These are phyloP conservation scores for Andrena chrysosceles DNA, from an alignment of 2,888 invertebrate species.

Conservation along the genomic window DNA sequence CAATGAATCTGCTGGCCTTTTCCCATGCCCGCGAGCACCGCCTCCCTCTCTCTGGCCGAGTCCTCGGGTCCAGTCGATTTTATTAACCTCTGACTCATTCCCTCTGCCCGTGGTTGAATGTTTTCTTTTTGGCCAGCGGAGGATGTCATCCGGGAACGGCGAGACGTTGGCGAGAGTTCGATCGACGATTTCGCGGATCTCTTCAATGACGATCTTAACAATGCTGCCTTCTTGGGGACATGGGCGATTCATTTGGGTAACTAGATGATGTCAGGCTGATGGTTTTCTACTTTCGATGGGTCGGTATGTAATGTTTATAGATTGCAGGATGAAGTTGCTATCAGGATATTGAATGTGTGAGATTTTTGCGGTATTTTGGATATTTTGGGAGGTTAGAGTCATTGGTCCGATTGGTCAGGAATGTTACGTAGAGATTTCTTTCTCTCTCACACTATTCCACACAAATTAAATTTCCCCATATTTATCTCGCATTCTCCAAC, in stretches of 20 bases:
- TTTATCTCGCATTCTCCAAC: too few relatives aligned
- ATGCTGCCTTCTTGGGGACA: background rate
- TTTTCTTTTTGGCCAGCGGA: slow-evolving; percentile 21
- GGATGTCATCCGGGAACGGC: slow-evolving; percentile 45
- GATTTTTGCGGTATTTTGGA: too few relatives aligned
- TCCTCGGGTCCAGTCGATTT: slow-evolving; percentile 70
- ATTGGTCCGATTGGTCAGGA: too few relatives aligned
- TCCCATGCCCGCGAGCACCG: slow-evolving; percentile 76
- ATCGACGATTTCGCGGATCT: background rate
- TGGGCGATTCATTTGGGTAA: background rate
- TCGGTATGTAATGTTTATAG: too few relatives aligned
- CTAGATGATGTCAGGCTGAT: background rate
- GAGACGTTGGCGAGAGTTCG: slow-evolving; percentile 8
- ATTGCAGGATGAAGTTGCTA: too few relatives aligned
- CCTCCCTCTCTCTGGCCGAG: slow-evolving; percentile 60
- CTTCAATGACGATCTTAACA: background rate
- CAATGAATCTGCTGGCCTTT: slow-evolving; percentile 83
- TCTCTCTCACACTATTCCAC: too few relatives aligned
- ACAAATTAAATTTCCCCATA: too few relatives aligned
- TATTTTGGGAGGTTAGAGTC: too few relatives aligned
- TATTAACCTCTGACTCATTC: slow-evolving; percentile 75
- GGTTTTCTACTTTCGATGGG: background rate
- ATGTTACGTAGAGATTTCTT: too few relatives aligned
- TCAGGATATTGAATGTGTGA: too few relatives aligned
- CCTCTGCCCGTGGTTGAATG: slow-evolving; percentile 44